Percentiles rank a stretch among this genome's conserved stretches.
These are phyloP conservation scores for Rhincodon typus DNA, from an alignment of 2,797 vertebrate species.

Conservation along the genomic window DNA sequence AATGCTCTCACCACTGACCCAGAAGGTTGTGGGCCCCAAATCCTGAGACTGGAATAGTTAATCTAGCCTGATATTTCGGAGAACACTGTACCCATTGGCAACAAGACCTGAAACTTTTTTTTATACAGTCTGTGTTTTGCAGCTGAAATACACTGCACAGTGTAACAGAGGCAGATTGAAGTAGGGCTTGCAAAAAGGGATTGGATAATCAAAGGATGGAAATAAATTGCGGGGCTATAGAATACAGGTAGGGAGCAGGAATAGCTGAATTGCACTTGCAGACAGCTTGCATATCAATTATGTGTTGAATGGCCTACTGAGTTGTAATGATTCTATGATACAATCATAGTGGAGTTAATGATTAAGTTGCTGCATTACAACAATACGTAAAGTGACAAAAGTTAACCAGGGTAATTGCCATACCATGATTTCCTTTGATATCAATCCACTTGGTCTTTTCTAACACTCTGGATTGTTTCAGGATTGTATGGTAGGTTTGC, in stretches of 20 bases:
- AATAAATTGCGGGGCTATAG: not conserved
- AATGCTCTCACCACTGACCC: not conserved
- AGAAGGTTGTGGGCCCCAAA: not conserved
- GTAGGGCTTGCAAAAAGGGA: not conserved
- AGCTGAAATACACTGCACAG: not conserved
- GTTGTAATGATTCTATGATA: not conserved
- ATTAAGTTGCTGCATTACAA: not conserved
- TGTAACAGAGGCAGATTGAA: not conserved
- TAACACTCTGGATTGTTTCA: conserved; percentile 83
- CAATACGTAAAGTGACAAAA: not conserved
- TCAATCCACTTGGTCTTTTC: conserved; percentile 93
- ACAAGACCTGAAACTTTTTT: not conserved
- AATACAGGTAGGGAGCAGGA: not conserved
- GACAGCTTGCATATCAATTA: not conserved
- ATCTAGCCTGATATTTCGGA: not conserved
- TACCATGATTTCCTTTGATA: conserved; percentile 93
- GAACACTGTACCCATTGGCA: not conserved
- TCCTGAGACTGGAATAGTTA: not conserved
- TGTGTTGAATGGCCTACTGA: not conserved
- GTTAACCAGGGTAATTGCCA: not conserved
- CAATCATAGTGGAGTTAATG: not conserved
- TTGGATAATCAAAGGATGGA: not conserved
- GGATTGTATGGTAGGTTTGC: conserved; percentile 80
- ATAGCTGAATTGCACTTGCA: not conserved
- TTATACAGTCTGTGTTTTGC: not conserved